phyloP scores from a whole-genome alignment of 2,888 invertebrate species.

The Bugulina stolonifera region DNA sequence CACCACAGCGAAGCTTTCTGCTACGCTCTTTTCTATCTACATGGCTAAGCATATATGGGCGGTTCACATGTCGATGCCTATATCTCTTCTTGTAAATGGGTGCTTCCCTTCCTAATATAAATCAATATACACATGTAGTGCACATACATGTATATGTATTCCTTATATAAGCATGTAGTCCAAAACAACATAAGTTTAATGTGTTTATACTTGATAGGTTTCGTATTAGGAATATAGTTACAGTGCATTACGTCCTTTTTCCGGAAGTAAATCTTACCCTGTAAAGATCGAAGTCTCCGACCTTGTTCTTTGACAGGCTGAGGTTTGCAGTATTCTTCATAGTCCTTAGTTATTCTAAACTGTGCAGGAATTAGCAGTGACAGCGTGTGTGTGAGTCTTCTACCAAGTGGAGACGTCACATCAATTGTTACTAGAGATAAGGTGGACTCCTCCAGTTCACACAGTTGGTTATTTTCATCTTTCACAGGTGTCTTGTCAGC shows the following conservation, averaged over 20 bases:
- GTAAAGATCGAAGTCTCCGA: neutral
- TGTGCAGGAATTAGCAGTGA: neutral
- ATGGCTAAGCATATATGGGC: neutral
- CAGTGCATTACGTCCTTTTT: no score
- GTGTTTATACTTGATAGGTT: no score
- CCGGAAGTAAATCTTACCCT: neutral
- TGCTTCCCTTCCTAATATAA: neutral
- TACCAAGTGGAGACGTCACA: neutral
- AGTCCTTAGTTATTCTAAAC: neutral
- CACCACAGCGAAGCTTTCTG: neutral
- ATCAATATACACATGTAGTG: neutral
- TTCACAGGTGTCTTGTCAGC: no score
- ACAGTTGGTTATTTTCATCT: no score
- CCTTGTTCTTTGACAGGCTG: neutral
- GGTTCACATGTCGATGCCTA: neutral
- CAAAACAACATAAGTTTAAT: no score
- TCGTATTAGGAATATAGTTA: no score
- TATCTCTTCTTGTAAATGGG: neutral
- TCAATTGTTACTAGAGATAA: slow-evolving; percentile 3
- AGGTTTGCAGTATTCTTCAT: slow-evolving; percentile 9
- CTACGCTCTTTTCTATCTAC: slow-evolving; percentile 7
- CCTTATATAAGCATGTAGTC: no score
- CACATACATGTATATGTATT: neutral
- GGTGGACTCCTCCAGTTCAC: neutral
- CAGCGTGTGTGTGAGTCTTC: neutral